phyloP scores from a whole-genome alignment of 2,797 vertebrate species.

The Malacoctenus gilli region DNA sequence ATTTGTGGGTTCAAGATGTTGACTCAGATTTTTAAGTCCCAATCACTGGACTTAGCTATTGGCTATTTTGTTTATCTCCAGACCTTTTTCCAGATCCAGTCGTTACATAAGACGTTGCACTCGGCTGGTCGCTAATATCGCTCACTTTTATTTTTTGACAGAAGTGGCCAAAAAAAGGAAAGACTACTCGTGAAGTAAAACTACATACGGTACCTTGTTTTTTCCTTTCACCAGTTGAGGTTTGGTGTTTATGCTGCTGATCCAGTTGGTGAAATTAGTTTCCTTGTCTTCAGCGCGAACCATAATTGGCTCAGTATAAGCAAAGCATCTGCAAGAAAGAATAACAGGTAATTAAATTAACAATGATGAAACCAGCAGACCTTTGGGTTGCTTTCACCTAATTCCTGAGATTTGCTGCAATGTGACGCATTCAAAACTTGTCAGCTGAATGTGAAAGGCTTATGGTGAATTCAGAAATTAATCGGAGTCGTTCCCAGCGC shows the following conservation, averaged over 20 bases:
- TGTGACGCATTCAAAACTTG: too few relatives aligned
- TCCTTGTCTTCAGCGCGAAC: slow-evolving; percentile 45
- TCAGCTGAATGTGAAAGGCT: too few relatives aligned
- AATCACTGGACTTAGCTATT: not conserved
- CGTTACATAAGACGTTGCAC: slow-evolving; percentile 14
- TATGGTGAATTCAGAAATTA: not conserved
- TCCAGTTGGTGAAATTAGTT: slow-evolving; percentile 73
- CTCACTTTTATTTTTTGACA: slow-evolving; percentile 2
- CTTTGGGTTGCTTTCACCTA: slow-evolving; percentile 8
- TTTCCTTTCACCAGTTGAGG: slow-evolving; percentile 71
- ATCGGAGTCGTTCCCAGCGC: slow-evolving; percentile 21
- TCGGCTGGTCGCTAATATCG: slow-evolving; percentile 7
- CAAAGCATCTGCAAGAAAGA: slow-evolving; percentile 70
- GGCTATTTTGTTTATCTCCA: not conserved
- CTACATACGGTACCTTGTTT: slow-evolving; percentile 85
- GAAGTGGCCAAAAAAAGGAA: slow-evolving; percentile 10
- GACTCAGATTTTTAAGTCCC: slow-evolving; percentile 22
- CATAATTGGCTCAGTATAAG: slow-evolving; percentile 27
- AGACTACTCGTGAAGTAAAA: not conserved
- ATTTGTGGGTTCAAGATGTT: slow-evolving; percentile 46
- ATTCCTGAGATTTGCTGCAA: too few relatives aligned
- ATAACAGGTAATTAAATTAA: slow-evolving; percentile 9
- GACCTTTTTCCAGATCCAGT: slow-evolving; percentile 6
- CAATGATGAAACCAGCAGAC: not conserved
- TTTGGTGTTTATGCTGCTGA: slow-evolving; percentile 73